Conservation (phyloP, 2,888 invertebrate genomes). For the Podotricha telesiphe region DNA sequence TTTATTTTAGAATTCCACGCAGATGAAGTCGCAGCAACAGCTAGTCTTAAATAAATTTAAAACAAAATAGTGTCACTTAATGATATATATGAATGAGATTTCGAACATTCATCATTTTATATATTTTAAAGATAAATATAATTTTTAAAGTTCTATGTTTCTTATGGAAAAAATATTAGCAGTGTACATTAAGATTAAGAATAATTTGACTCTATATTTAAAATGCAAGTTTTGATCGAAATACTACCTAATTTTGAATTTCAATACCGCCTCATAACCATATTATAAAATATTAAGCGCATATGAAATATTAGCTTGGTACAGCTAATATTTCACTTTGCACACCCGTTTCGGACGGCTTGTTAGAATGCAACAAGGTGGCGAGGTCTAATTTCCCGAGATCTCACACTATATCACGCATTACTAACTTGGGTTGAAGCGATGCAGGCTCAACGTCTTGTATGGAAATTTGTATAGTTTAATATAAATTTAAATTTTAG, state of each 20-base stretch:
- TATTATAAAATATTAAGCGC: not conserved
- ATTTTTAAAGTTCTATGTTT: too few relatives aligned
- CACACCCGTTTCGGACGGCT: slow-evolving; percentile 3
- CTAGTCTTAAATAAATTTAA: too few relatives aligned
- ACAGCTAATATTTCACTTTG: slow-evolving; percentile 8
- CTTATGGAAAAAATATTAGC: too few relatives aligned
- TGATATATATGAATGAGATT: too few relatives aligned
- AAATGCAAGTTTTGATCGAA: not conserved
- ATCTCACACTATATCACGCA: slow-evolving; percentile 14
- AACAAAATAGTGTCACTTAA: too few relatives aligned
- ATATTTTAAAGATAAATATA: too few relatives aligned
- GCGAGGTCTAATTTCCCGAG: slow-evolving; percentile 22
- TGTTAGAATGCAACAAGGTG: slow-evolving; percentile 17
- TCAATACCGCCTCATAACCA: not conserved
- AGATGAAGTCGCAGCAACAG: too few relatives aligned
- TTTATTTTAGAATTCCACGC: too few relatives aligned
- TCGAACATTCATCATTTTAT: too few relatives aligned
- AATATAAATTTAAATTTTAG: too few relatives aligned
- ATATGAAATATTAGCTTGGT: not conserved
- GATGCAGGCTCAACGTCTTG: slow-evolving; percentile 3
- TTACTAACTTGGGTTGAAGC: slow-evolving; percentile 3
- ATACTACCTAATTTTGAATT: not conserved
- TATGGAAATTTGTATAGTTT: not conserved
- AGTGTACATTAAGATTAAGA: too few relatives aligned
- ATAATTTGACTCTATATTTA: too few relatives aligned